A percentile compares a stretch with the other conserved stretches of the same genome.
phyloP scores from a whole-genome alignment of 2,113 vertebrate species.

The Lycocorax pyrrhopterus region DNA sequence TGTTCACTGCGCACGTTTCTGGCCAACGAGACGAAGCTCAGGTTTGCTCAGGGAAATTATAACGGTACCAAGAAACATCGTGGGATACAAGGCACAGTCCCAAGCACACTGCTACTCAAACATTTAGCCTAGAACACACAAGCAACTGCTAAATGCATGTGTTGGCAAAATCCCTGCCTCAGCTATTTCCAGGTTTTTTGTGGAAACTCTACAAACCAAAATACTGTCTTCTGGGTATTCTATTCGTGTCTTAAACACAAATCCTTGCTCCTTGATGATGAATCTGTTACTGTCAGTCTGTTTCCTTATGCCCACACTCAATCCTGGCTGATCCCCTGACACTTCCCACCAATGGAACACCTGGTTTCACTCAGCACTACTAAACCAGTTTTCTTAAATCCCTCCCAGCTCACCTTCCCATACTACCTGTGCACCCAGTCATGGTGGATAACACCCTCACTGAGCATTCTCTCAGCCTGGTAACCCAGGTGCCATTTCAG shows the following conservation, averaged over 20 bases:
- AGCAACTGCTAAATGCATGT: neutral
- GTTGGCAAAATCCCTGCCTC: neutral
- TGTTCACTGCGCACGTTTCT: constrained; percentile 97
- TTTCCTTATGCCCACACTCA: neutral
- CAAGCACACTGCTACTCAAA: neutral
- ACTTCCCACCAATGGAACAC: neutral
- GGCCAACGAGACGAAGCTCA: constrained; percentile 33
- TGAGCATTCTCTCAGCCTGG: neutral
- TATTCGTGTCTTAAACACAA: neutral
- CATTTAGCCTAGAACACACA: neutral
- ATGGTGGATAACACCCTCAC: neutral
- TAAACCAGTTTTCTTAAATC: neutral
- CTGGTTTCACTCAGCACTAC: neutral
- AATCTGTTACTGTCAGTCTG: neutral
- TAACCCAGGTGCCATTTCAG: neutral
- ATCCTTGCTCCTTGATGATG: neutral
- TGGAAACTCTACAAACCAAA: neutral
- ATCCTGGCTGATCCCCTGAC: neutral
- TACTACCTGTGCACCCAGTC: neutral
- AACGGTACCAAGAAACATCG: neutral
- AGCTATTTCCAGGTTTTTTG: neutral
- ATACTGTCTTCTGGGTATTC: neutral
- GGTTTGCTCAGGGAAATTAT: neutral
- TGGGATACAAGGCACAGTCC: neutral
- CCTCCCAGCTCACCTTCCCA: neutral